Evolutionary conservation across 2,888 invertebrate genomes (phyloP), one percentile per base, ranked within the genome.

Genomic region (Napeogenes sylphis): DNA sequence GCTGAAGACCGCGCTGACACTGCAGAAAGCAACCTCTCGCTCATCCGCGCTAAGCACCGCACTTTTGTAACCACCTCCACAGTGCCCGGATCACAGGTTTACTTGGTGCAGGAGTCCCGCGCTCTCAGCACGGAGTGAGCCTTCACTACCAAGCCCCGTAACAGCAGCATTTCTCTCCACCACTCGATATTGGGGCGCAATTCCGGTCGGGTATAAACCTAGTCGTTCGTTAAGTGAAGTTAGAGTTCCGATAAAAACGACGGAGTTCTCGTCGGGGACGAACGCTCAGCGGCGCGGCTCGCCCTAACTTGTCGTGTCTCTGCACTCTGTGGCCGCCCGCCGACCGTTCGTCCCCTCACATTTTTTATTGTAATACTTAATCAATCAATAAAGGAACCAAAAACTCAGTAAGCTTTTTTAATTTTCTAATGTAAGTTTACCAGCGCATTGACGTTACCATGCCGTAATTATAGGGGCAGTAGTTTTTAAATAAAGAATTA

Each of bases 21-120:
- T 76, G 98, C 98, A 76, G 98, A 98, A 92, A 96, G 96, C 93
- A 98, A 96, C 90, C 93, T 98, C 85, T 95, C 95, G 77, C 92
- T 98, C 88, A 98, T 98, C 92, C 95, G 98, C 81, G 97, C 98
- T 92, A 98, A 99, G 93, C 98, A 98, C 93, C 97, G 98, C 92
- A 97, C 97, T 87, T 98, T 98, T 91, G 97, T 98, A 82, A 97
- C 97, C 92, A 97, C 97, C 87, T 96, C 95, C 87, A 94, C 96
- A 76, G 95, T 97, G 79, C 97, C 97, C 88, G 97, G 97, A 79
- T 96, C 96, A 82, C 96, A 96, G 91, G 96, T 97, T 78, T 96
- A 96, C 91, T 93, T 97, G 87, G 96, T 97, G 74, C 96, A 96
- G 92, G 96, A 96, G 91, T 94, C 95, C 85, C 94, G 93, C 81